These are phyloP conservation scores for Pampus argenteus DNA, from an alignment of 2,797 vertebrate species.

Conservation along the genomic window DNA sequence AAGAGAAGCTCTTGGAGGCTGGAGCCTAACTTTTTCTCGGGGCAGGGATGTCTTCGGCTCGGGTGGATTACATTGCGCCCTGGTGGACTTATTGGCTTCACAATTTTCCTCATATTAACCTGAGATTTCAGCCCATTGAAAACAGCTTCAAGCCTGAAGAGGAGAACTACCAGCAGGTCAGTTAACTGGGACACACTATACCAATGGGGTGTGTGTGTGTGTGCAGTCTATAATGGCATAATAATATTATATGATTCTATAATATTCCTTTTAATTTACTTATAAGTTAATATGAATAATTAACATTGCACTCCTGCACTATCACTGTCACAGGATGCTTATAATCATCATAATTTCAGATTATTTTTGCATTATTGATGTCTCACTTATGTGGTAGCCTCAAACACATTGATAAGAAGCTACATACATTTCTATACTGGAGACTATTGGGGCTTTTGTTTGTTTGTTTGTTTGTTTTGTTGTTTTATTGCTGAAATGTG, in stretches of 20 bases:
- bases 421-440: background rate
- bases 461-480: background rate
- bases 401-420: background rate
- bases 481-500: background rate
- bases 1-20: constrained; percentile 54
- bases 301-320: background rate
- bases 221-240: background rate
- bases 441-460: background rate
- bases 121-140: constrained; percentile 86
- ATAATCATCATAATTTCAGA: background rate
- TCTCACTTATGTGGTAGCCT: background rate
- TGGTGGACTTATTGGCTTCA: constrained; percentile 96
- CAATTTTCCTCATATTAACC: constrained; percentile 88
- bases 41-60: constrained; percentile 83
- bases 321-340: background rate
- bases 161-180: constrained; percentile 92
- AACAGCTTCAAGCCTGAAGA: constrained; percentile 88
- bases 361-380: constrained; percentile 18
- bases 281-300: background rate
- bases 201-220: background rate
- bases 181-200: constrained; percentile 48
- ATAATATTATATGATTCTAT: background rate
- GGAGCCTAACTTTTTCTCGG: constrained; percentile 57
- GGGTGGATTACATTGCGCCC: constrained; percentile 89
- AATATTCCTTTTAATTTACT: background rate